These are phyloP conservation scores for Chrysaora quinquecirrha DNA, from an alignment of 30 jellyfish, hydroid and myxozoan species.

Conservation along the genomic window DNA sequence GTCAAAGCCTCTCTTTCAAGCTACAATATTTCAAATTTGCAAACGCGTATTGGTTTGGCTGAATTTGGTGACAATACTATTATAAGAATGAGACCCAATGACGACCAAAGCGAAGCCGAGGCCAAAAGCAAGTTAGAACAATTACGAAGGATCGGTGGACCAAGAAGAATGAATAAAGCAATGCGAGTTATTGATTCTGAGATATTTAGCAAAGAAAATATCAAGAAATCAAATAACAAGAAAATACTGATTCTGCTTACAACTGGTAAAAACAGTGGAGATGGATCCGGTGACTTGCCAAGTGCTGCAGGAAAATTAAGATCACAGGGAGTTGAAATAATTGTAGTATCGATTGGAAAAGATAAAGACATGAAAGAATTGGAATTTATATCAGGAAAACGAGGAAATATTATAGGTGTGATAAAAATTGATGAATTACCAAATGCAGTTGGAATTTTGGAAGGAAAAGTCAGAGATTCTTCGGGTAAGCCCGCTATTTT, in stretches of 20 bases:
- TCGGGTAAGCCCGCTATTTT: conserved; percentile 41
- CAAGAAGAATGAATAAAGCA: conserved; percentile 76
- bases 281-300: conserved; percentile 55
- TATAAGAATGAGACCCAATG: not conserved
- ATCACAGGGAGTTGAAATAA: conserved; percentile 72
- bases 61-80: conserved; percentile 34
- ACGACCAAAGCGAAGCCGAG: not conserved
- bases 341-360: conserved; percentile 68
- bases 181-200: conserved; percentile 44
- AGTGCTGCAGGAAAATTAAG: conserved; percentile 49
- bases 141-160: conserved; percentile 66
- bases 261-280: conserved; percentile 69
- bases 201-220: conserved; percentile 1
- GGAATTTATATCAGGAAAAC: conserved; percentile 39
- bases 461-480: conserved; percentile 57
- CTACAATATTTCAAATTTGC: conserved; percentile 46
- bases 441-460: conserved; percentile 56
- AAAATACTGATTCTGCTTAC: conserved; percentile 55
- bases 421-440: conserved; percentile 48
- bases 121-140: conserved; percentile 1
- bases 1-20: conserved; percentile 54
- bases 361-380: conserved; percentile 47
- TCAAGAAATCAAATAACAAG: not conserved
- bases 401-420: conserved; percentile 29
- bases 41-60: conserved; percentile 47